phyloP scores from a whole-genome alignment of 2,888 invertebrate genomes.

The Melanophora roralis region DNA sequence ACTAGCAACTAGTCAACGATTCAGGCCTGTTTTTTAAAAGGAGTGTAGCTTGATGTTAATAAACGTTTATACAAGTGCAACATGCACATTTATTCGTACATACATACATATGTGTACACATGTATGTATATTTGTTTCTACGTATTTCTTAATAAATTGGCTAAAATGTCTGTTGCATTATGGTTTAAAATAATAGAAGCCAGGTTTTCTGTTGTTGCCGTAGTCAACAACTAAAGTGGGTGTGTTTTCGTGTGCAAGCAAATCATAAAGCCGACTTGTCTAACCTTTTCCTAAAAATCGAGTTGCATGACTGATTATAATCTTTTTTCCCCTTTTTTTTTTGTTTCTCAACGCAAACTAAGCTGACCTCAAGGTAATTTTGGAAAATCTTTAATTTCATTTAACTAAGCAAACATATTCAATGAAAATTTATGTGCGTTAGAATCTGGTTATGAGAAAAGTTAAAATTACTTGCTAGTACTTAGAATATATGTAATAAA shows the following conservation, averaged over 20 bases:
- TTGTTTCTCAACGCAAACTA: neutral
- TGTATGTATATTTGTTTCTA: constrained; percentile 16
- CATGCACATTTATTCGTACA: neutral
- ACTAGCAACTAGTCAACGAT: constrained; percentile 10
- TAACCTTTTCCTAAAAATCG: constrained; percentile 50
- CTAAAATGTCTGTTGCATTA: constrained; percentile 47
- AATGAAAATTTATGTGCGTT: too few species aligned
- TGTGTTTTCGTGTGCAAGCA: constrained; percentile 56
- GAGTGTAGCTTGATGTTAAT: constrained; percentile 39
- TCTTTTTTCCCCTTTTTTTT: neutral
- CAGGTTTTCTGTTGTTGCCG: constrained; percentile 28
- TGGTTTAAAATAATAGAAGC: constrained; percentile 18
- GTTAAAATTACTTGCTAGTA: too few species aligned
- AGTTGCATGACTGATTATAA: constrained; percentile 37
- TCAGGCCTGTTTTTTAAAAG: constrained; percentile 41
- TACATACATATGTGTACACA: neutral
- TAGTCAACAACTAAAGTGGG: constrained; percentile 45
- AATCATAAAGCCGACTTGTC: constrained; percentile 49
- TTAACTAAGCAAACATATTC: too few species aligned
- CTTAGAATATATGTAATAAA: too few species aligned
- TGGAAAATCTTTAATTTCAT: constrained; percentile 25
- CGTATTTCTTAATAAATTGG: constrained; percentile 31
- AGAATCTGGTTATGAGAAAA: too few species aligned
- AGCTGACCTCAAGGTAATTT: constrained; percentile 36
- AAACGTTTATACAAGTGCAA: constrained; percentile 5